These are phyloP conservation scores for Porphyrio hochstetteri DNA, from an alignment of 2,113 vertebrate species.

Conservation along the genomic window DNA sequence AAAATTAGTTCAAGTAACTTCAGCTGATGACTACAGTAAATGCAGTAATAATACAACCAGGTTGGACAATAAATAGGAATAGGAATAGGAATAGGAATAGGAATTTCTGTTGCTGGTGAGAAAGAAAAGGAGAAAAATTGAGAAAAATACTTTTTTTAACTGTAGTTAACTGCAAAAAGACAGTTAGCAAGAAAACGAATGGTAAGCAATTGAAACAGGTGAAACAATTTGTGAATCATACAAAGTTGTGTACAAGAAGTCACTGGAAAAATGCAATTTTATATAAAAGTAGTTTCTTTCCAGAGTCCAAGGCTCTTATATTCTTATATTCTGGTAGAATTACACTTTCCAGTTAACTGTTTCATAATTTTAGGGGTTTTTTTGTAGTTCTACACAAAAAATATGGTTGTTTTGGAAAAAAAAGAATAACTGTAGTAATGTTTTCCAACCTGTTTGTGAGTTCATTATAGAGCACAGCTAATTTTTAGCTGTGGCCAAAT, in stretches of 20 bases:
- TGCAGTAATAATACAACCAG: not conserved
- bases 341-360: not conserved
- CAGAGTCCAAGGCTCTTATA: not conserved
- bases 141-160: not conserved
- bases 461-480: not conserved
- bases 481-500: not conserved
- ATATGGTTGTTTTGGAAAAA: rapidly evolving
- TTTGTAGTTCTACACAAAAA: not conserved
- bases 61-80: not conserved
- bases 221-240: not conserved
- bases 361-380: not conserved
- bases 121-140: not conserved
- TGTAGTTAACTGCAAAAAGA: not conserved
- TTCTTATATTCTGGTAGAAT: not conserved
- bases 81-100: not conserved
- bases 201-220: not conserved
- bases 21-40: not conserved
- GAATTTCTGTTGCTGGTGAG: not conserved
- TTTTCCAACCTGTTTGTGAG: not conserved
- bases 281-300: not conserved
- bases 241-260: not conserved
- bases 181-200: not conserved
- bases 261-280: not conserved
- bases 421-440: not conserved
- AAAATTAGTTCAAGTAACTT: not conserved